Base-by-base conservation (phyloP, 2,888 invertebrate species). In the Itoplectis maculator region DNA sequence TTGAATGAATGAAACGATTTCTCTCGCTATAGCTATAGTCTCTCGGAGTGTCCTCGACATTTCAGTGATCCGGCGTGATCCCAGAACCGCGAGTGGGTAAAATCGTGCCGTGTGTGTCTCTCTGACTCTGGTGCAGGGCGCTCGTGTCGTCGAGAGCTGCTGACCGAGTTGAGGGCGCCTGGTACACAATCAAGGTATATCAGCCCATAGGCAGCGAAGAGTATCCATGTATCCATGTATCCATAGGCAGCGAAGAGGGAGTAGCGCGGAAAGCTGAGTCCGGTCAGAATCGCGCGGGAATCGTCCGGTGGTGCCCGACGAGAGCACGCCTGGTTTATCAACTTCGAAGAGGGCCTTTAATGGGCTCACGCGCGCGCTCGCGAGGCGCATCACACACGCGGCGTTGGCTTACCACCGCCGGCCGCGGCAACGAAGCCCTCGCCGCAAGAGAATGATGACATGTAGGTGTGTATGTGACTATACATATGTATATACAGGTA, bases 331-430 rank as follows among this genome's bases (percentile, higher is more conserved):
- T 86, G 88, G 88, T 89, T 90, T 88, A 87, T 88, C 89, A 87
- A 87, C 87, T 87, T 84, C 79, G 86, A 87, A 85, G 88, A 86
- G 86, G n/a, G 84, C 88, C 88, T 87, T 70, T 88, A 86, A 88
- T 86, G 86, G 85, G 75, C 86, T 84, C 87, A 81, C 83, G 85
- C 79, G 85, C 79, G 51, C 65, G 35, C 47, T 59, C 72, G 45
- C 59, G 68, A 37, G 56, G 37, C 61, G 61, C 68, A 69, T 77
- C 56, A 37, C 37, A 45, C 59, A 74, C 69, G 49, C 79, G 40
- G 66, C 42, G 29, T 63, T 37, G 54, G 69, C 63, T 68, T 49
- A 69, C 74, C 68, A 69, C 29, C 45, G 47, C 74, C 18, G 3
- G 47, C 65, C 29, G 63, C 70, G 56, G 54, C 47, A 79, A 29